phyloP scores from a whole-genome alignment of 1,140 invertebrate species.

The Geopemphigus sp. region DNA sequence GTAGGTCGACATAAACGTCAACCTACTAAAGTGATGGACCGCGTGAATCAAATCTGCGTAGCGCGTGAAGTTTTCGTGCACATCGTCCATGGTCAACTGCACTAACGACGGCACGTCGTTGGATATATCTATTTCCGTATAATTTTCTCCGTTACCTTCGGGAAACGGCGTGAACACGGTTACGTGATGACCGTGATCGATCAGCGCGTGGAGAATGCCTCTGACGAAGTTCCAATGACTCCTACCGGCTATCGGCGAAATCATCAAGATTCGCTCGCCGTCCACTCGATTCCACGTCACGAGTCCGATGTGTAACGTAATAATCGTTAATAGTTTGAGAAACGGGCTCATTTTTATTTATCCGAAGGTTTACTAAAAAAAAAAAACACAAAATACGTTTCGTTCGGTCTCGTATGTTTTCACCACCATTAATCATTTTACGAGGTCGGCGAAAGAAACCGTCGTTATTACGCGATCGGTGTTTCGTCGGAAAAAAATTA shows the following conservation, averaged over 20 bases:
- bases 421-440: too few relatives aligned
- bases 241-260: constrained; percentile 53
- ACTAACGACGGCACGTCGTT: neutral
- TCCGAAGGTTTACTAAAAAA: too few relatives aligned
- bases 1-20: neutral
- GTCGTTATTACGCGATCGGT: too few relatives aligned
- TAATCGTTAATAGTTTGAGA: neutral
- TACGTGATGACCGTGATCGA: constrained; percentile 53
- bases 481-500: too few relatives aligned
- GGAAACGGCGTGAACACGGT: constrained; percentile 55
- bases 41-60: neutral
- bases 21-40: neutral
- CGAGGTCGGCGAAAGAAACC: too few relatives aligned
- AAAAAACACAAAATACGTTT: too few relatives aligned
- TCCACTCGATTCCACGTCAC: neutral
- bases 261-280: constrained; percentile 52
- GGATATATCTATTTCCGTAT: constrained; percentile 11
- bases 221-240: constrained; percentile 56
- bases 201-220: constrained; percentile 53
- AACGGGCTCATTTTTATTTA: too few relatives aligned
- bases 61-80: neutral
- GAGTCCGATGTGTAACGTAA: neutral
- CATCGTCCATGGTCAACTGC: neutral
- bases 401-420: too few relatives aligned
- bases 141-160: neutral